These are phyloP conservation scores for Choloepus didactylus DNA, from an alignment of 2,797 vertebrate genomes.

Conservation along the genomic window DNA sequence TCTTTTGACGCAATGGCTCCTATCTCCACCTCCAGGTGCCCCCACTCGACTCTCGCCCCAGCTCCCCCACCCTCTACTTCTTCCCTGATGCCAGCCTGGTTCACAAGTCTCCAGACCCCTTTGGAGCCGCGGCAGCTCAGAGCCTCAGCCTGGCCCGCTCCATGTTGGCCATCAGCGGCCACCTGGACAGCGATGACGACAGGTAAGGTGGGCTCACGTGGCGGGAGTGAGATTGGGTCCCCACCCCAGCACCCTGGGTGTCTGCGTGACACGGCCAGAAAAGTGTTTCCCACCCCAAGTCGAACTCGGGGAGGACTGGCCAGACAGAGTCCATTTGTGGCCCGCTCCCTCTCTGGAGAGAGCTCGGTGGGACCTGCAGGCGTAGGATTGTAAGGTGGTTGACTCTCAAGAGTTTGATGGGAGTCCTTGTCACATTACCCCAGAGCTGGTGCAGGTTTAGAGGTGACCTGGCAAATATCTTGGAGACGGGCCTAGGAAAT, in stretches of 20 bases:
- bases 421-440: slow-evolving; percentile 73
- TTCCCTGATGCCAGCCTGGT: slow-evolving; percentile 83
- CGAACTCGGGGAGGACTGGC: not conserved
- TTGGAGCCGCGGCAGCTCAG: slow-evolving; percentile 85
- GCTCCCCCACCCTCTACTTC: slow-evolving; percentile 85
- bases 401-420: slow-evolving; percentile 69
- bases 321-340: slow-evolving; percentile 38
- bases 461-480: slow-evolving; percentile 59
- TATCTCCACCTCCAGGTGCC: slow-evolving; percentile 70
- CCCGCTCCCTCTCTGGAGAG: slow-evolving; percentile 16
- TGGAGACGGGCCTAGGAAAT: not conserved
- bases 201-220: slow-evolving; percentile 84
- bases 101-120: slow-evolving; percentile 83
- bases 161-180: slow-evolving; percentile 88
- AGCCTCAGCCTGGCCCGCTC: slow-evolving; percentile 89
- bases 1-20: not conserved
- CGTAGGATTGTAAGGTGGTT: slow-evolving; percentile 42
- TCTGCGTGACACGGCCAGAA: not conserved
- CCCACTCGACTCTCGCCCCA: slow-evolving; percentile 86
- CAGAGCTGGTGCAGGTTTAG: slow-evolving; percentile 74
- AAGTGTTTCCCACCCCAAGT: not conserved
- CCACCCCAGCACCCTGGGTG: not conserved
- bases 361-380: slow-evolving; percentile 64
- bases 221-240: not conserved
- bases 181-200: slow-evolving; percentile 88